phyloP scores from a whole-genome alignment of 1,140 invertebrate species.

The Paraescarpia echinospica region DNA sequence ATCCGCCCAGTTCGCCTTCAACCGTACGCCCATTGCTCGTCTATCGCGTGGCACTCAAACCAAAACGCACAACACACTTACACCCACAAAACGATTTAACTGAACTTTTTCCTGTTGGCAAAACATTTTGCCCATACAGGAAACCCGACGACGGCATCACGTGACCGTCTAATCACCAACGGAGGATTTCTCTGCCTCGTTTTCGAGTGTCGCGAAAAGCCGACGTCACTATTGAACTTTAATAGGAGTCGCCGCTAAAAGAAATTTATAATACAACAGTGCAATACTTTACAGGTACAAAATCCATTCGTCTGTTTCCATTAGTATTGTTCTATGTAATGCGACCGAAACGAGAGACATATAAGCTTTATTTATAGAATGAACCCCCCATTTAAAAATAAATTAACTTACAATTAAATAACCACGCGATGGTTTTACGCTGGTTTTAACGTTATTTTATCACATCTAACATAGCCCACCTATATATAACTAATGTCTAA shows the following conservation, averaged over 20 bases:
- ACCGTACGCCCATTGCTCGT: background rate
- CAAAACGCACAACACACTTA: background rate
- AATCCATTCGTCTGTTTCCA: no score
- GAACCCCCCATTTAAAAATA: no score
- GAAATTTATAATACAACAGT: no score
- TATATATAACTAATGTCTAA: no score
- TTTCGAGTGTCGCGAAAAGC: background rate
- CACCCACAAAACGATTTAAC: background rate
- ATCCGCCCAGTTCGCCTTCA: background rate
- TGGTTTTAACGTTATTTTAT: no score
- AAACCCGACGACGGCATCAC: background rate
- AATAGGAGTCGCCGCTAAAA: background rate
- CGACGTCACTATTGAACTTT: background rate
- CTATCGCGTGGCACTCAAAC: background rate
- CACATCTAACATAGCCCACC: no score
- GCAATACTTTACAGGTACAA: no score
- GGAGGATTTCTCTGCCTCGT: background rate
- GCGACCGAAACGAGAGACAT: no score
- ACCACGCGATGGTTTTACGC: no score
- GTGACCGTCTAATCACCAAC: background rate
- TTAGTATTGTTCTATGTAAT: no score
- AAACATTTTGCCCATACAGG: background rate
- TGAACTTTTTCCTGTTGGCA: background rate
- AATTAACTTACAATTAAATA: no score
- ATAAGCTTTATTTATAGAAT: no score